Conservation (phyloP, 2,797 vertebrate species). For the Platyrinchus mystaceus region DNA sequence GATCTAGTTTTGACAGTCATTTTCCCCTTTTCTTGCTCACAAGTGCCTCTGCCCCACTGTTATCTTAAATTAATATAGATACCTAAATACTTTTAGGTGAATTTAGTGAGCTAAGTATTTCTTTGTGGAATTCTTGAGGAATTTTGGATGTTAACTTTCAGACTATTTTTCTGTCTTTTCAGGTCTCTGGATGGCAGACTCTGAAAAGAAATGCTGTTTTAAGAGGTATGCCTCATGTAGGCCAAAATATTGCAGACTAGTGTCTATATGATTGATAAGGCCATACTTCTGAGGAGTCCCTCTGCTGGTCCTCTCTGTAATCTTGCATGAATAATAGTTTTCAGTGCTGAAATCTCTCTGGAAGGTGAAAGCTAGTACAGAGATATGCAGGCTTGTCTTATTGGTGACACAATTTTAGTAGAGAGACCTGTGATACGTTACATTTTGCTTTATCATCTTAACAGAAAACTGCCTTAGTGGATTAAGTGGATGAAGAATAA, state of each 20-base stretch:
- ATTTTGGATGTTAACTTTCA: conserved; percentile 45
- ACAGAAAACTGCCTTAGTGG: neutral
- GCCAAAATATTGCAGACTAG: neutral
- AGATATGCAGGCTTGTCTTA: neutral
- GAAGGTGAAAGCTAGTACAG: neutral
- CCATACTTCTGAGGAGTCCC: neutral
- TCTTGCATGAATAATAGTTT: neutral
- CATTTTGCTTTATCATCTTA: neutral
- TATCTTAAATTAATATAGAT: neutral
- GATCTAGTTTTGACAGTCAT: neutral
- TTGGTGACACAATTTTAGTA: neutral
- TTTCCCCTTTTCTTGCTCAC: neutral
- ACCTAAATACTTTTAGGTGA: neutral
- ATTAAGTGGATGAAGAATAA: neutral
- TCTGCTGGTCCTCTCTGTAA: neutral
- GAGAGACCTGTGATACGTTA: neutral
- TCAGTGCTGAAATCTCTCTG: neutral
- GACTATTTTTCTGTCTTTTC: conserved; percentile 61
- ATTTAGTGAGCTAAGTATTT: neutral
- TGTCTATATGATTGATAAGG: neutral
- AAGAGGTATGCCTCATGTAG: conserved; percentile 66
- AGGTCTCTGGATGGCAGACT: conserved; percentile 73
- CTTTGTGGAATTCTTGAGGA: neutral
- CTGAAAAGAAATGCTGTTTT: conserved; percentile 71
- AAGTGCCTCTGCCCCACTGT: neutral